phyloP scores from a whole-genome alignment of 1,140 invertebrate species.

The Drosophila repletoides region DNA sequence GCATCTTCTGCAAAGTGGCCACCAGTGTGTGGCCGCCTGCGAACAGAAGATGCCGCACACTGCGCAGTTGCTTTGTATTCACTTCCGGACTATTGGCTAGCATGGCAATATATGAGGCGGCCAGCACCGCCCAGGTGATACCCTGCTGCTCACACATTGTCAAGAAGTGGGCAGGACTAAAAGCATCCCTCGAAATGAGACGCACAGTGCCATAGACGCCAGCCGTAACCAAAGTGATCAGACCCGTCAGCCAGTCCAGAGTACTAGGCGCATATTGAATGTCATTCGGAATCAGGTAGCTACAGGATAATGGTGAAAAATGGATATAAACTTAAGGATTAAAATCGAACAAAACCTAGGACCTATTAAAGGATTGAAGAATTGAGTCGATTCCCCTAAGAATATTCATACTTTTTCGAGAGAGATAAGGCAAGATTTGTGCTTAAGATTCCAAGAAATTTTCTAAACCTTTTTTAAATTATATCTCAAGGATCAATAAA shows the following conservation, averaged over 20 bases:
- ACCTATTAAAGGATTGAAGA: no score
- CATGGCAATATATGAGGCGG: conserved; percentile 70
- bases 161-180: conserved; percentile 57
- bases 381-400: no score
- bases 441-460: no score
- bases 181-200: conserved; percentile 65
- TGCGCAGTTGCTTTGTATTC: conserved; percentile 34
- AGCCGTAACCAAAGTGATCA: conserved; percentile 63
- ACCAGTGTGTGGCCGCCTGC: conserved; percentile 66
- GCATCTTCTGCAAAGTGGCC: conserved; percentile 65
- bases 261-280: conserved; percentile 73
- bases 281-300: conserved; percentile 61
- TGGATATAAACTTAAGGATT: no score
- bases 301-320: conserved; percentile 1
- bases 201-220: conserved; percentile 61
- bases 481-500: no score
- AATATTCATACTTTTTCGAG: no score
- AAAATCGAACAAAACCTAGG: no score
- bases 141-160: conserved; percentile 62
- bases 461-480: no score
- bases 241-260: conserved; percentile 70
- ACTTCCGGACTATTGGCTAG: conserved; percentile 51
- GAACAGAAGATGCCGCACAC: conserved; percentile 61
- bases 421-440: no score
- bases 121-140: conserved; percentile 56